phyloP scores from a whole-genome alignment of 2,888 invertebrate species.

The Caenorhabditis drosophilae region DNA sequence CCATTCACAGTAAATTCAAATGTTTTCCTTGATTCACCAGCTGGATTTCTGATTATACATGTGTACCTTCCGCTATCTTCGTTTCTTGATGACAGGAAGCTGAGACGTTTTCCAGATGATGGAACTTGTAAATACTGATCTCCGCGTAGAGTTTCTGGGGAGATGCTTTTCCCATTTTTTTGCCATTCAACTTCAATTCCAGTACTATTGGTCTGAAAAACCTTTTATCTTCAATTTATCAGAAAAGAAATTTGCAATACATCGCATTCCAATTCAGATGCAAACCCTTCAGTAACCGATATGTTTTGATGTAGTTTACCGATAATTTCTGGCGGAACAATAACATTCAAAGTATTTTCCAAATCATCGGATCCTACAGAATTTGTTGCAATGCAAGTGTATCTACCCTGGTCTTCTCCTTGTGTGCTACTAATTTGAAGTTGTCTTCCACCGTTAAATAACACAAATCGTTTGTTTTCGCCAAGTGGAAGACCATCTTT shows the following conservation, averaged over 20 bases:
- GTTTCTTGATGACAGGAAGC: conserved; percentile 52
- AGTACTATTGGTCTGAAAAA: conserved; percentile 14
- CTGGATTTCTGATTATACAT: conserved; percentile 58
- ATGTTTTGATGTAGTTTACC: conserved; percentile 30
- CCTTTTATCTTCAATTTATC: not conserved
- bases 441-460: conserved; percentile 57
- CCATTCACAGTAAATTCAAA: conserved; percentile 61
- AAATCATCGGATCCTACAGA: conserved; percentile 64
- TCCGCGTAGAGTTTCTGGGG: conserved; percentile 41
- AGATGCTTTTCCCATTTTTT: conserved; percentile 55
- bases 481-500: conserved; percentile 54
- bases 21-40: conserved; percentile 62
- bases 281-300: conserved; percentile 17
- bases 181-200: conserved; percentile 63
- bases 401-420: conserved; percentile 46
- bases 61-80: conserved; percentile 50
- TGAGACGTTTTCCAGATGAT: conserved; percentile 53
- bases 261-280: conserved; percentile 25
- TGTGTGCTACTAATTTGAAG: conserved; percentile 57
- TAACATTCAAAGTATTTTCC: conserved; percentile 61
- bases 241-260: conserved; percentile 1
- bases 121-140: conserved; percentile 54
- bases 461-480: conserved; percentile 39
- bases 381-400: conserved; percentile 67
- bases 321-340: conserved; percentile 55